Evolutionary conservation across 2,888 invertebrate species (phyloP).

Genomic region (Macrosiphum euphorbiae): DNA sequence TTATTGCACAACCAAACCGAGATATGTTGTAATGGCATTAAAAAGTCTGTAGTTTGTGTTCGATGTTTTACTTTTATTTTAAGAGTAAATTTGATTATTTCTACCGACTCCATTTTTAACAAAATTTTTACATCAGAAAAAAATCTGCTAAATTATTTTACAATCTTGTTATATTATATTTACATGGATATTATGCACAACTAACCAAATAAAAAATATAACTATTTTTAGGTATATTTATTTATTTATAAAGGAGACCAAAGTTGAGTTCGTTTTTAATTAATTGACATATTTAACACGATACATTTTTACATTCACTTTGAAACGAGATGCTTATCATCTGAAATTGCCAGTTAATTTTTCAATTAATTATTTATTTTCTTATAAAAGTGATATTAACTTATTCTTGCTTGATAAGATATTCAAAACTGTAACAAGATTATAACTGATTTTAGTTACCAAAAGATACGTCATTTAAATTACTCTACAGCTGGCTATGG

Average conservation of each 20-base stretch:
- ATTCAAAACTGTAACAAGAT: not conserved
- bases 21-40: not conserved
- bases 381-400: not conserved
- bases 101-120: not conserved
- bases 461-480: not conserved
- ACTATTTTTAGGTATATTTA: not conserved
- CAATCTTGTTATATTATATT: not conserved
- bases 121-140: not conserved
- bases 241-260: not conserved
- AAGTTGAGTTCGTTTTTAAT: not conserved
- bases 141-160: not conserved
- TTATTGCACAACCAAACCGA: not conserved
- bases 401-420: not conserved
- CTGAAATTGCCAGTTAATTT: not conserved
- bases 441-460: not conserved
- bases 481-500: not conserved
- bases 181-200: not conserved
- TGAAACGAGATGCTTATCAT: not conserved
- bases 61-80: not conserved
- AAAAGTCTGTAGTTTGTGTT: not conserved
- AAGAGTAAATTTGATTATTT: constrained; percentile 13
- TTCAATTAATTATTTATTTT: not conserved
- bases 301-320: not conserved
- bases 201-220: not conserved
- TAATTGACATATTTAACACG: not conserved